phyloP scores from a whole-genome alignment of 2,888 invertebrate genomes.

The Cistogaster globosa region DNA sequence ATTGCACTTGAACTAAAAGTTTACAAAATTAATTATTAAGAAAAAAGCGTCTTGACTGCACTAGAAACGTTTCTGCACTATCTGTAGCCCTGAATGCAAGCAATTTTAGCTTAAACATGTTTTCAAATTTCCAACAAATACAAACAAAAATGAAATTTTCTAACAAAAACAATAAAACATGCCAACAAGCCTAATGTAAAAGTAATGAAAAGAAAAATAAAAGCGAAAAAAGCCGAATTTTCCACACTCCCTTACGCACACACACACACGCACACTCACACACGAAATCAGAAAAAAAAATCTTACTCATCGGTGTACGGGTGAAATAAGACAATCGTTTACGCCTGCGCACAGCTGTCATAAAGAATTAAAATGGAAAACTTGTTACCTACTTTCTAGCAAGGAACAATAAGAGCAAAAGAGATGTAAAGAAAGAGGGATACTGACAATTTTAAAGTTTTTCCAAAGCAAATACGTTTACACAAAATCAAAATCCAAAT shows the following conservation, averaged over 20 bases:
- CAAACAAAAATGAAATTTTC: slow-evolving; percentile 44
- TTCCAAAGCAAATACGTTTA: slow-evolving; percentile 11
- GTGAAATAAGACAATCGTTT: slow-evolving; percentile 52
- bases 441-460: slow-evolving; percentile 61
- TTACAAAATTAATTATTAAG: slow-evolving; percentile 11
- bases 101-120: slow-evolving; percentile 72
- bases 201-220: slow-evolving; percentile 30
- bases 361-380: slow-evolving; percentile 64
- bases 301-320: slow-evolving; percentile 43
- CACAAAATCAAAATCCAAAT: background rate
- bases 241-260: slow-evolving; percentile 42
- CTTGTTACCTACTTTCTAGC: slow-evolving; percentile 63
- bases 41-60: slow-evolving; percentile 78
- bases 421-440: slow-evolving; percentile 33
- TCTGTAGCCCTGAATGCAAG: slow-evolving; percentile 69
- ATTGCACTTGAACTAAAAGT: slow-evolving; percentile 34
- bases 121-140: slow-evolving; percentile 53
- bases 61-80: slow-evolving; percentile 79
- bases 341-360: slow-evolving; percentile 71
- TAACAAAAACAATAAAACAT: slow-evolving; percentile 25
- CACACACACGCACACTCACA: background rate
- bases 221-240: slow-evolving; percentile 68
- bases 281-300: background rate
- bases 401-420: slow-evolving; percentile 29
- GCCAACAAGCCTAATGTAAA: slow-evolving; percentile 46